phyloP scores from a whole-genome alignment of 2,888 invertebrate species.

The Perithous albicinctus region DNA sequence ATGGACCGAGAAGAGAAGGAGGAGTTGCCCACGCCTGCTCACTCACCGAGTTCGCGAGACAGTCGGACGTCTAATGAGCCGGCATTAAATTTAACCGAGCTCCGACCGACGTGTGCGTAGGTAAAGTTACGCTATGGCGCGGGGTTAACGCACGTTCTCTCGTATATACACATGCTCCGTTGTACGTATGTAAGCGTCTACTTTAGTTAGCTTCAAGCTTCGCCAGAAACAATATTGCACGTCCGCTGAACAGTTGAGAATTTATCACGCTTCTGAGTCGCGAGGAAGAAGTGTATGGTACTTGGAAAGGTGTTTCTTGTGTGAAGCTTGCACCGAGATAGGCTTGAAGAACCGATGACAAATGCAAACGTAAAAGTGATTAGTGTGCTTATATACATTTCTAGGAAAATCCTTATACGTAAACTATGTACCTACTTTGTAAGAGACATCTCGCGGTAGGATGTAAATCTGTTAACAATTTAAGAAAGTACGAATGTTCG shows the following conservation, averaged over 20 bases:
- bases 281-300: conserved; percentile 21
- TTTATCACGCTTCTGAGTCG: conserved; percentile 48
- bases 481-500: background rate
- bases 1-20: conserved; percentile 38
- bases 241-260: conserved; percentile 36
- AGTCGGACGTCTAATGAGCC: conserved; percentile 68
- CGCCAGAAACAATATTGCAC: conserved; percentile 61
- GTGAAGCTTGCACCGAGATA: conserved; percentile 5
- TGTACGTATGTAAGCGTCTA: conserved; percentile 17
- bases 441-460: background rate
- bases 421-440: conserved; percentile 2
- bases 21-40: conserved; percentile 66
- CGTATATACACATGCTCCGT: background rate
- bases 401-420: conserved; percentile 7
- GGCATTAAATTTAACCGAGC: conserved; percentile 70
- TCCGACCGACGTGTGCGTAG: conserved; percentile 60
- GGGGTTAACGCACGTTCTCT: conserved; percentile 44
- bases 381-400: conserved; percentile 41
- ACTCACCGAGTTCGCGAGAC: conserved; percentile 64
- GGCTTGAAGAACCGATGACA: conserved; percentile 50
- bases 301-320: conserved; percentile 40
- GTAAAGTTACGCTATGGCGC: conserved; percentile 59
- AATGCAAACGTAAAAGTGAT: conserved; percentile 55
- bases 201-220: conserved; percentile 20
- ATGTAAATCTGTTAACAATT: conserved; percentile 36